Evolutionary conservation across 2,888 invertebrate species (phyloP).

Genomic region (Phengaris alcon): DNA sequence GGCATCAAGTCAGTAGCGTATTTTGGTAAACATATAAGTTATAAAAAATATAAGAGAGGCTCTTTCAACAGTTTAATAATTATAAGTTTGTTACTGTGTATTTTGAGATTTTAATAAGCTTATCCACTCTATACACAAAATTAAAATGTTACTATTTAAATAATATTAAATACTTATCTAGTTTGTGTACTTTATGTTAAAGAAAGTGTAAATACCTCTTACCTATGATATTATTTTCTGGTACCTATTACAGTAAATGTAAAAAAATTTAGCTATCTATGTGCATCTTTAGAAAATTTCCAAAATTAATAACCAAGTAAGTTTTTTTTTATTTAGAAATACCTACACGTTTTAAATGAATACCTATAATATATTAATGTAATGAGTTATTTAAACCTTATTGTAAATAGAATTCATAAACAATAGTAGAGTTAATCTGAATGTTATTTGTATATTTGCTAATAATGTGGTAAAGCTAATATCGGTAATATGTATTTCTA

Average conservation of each 20-base stretch:
- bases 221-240: not conserved
- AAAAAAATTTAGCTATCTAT: not conserved
- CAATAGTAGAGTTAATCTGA: conserved; percentile 36
- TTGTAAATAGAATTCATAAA: conserved; percentile 41
- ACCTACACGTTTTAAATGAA: not conserved
- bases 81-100: conserved; percentile 4
- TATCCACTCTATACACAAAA: not conserved
- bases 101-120: not conserved
- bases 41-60: not conserved
- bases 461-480: conserved; percentile 39
- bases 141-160: not conserved
- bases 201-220: not conserved
- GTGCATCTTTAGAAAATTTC: not conserved
- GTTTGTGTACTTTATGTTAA: not conserved
- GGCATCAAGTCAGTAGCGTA: not conserved
- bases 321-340: not conserved
- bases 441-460: conserved; percentile 42
- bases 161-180: not conserved
- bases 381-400: conserved; percentile 36
- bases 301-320: not conserved
- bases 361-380: not conserved
- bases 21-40: not conserved
- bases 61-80: not conserved
- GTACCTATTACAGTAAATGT: not conserved
- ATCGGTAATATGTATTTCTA: conserved; percentile 48